Conservation (phyloP, 2,113 vertebrate species). For the Solea senegalensis region DNA sequence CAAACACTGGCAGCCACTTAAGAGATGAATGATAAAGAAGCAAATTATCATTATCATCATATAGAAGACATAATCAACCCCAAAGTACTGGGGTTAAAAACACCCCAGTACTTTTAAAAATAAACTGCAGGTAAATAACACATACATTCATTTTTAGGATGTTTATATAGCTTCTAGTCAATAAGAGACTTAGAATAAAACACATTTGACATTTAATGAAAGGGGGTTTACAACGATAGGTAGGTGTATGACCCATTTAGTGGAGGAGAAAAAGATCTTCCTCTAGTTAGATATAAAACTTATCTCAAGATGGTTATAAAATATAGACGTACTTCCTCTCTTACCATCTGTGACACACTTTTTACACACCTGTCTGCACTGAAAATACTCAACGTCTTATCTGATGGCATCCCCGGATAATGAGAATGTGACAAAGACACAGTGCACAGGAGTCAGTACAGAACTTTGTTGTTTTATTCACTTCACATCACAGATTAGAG, state of each 20-base stretch:
- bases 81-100: no score
- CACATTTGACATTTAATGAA: background rate
- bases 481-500: slow-evolving; percentile 14
- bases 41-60: no score
- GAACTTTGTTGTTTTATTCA: slow-evolving; percentile 43
- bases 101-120: no score
- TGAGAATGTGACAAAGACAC: background rate
- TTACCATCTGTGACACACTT: slow-evolving; percentile 69
- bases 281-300: slow-evolving; percentile 1
- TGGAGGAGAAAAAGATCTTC: background rate
- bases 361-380: slow-evolving; percentile 47
- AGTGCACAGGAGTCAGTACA: slow-evolving; percentile 21
- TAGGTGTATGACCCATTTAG: slow-evolving; percentile 28
- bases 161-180: no score
- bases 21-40: no score
- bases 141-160: no score
- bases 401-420: slow-evolving; percentile 31
- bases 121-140: no score
- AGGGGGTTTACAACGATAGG: background rate
- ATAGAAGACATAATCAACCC: no score
- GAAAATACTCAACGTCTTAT: slow-evolving; percentile 33
- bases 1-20: no score
- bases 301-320: slow-evolving; percentile 27
- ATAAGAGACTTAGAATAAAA: no score
- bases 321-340: slow-evolving; percentile 41